Evolutionary conservation across 2,797 vertebrate genomes (phyloP).

Genomic region (Hydrophis major): DNA sequence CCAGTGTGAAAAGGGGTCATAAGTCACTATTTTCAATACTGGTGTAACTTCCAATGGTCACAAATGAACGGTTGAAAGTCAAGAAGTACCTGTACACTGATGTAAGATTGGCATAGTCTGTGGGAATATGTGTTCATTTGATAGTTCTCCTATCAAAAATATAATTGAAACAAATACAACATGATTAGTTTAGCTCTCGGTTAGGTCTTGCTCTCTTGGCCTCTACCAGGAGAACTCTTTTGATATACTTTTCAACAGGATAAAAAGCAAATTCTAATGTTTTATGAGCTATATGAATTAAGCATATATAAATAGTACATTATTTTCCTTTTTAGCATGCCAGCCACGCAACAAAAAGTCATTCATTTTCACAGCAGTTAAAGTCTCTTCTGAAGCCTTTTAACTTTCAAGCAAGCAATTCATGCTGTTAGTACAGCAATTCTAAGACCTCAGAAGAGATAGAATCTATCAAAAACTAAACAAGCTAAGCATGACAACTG

Average conservation of each 20-base stretch:
- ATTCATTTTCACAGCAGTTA: not conserved
- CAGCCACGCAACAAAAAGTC: not conserved
- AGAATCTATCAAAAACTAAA: slow-evolving; percentile 15
- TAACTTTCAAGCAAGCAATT: slow-evolving; percentile 24
- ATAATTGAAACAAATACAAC: not conserved
- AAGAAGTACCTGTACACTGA: not conserved
- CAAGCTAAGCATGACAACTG: slow-evolving; percentile 41
- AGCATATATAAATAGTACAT: not conserved
- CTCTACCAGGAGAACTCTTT: not conserved
- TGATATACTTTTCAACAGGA: not conserved
- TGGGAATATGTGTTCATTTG: not conserved
- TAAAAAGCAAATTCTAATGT: not conserved
- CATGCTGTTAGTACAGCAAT: not conserved
- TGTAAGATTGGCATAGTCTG: not conserved
- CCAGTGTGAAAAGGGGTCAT: not conserved
- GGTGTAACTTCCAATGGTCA: not conserved
- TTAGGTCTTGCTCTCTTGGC: not conserved
- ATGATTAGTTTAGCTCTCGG: not conserved
- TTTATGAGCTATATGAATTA: not conserved
- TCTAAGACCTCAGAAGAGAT: slow-evolving; percentile 36
- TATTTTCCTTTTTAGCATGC: not conserved
- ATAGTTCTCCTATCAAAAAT: not conserved
- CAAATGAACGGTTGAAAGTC: not conserved
- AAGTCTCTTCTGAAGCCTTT: slow-evolving; percentile 15
- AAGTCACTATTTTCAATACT: not conserved